Evolutionary conservation across 2,888 invertebrate species (phyloP), one percentile per base, ranked within the genome.

Genomic region (Ypsolopha scabrella): DNA sequence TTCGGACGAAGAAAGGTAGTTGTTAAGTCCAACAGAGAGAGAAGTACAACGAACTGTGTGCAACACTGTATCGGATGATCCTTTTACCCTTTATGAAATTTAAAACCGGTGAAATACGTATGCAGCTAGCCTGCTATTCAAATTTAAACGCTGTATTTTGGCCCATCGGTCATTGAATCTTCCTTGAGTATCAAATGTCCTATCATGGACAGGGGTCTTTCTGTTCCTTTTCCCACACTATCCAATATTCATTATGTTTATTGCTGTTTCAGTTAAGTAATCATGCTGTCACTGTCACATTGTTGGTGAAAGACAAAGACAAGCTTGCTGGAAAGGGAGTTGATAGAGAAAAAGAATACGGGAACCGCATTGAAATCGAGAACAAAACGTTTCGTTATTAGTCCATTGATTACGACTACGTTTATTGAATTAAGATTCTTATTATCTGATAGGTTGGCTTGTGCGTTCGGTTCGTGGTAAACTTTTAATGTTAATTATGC

Each of bases 101-200:
- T 24, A 24, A 24, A 24, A 24, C 24, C 24, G 24, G 2, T 24
- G 24, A 24, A 3, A 24, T 24, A 24, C 4, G 4, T 24, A 24
- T 24, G 4, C 24, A 24, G 24, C 24, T 24, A 24, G 2, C 2
- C 4, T 2, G 24, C 24, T 24, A 24, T 24, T 24, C 24, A 24
- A 24, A 24, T 24, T 24, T 24, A 24, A 24, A 24, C 24, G 24
- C 24, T 24, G 24, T 24, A 2, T 24, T 24, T 24, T 3, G 24
- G 24, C 2, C 24, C 2, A 24, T 4, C 24, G 24, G 4, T 4
- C 24, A 24, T 24, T 24, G 24, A 4, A 24, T 14, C 43, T 13
- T n/a, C 24, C 8, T 7, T 11, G 11, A 35, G 71, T 80, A 75
- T 79, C 75, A 60, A 62, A 67, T 78, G 60, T 68, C 59, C 60